phyloP scores from a whole-genome alignment of 2,888 invertebrate genomes.

The Apodemia hepburni region DNA sequence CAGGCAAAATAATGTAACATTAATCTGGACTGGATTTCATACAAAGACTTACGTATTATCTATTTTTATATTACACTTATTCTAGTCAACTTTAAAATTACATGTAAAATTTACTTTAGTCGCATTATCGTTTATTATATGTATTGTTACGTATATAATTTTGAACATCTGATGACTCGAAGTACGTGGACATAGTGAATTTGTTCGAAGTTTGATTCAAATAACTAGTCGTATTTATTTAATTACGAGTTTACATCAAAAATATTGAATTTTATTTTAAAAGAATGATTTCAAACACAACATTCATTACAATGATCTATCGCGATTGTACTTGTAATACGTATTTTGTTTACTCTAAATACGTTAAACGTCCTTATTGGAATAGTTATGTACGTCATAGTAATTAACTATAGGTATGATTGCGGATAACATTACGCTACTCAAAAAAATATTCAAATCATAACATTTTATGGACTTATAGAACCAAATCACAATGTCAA shows the following conservation, averaged over 20 bases:
- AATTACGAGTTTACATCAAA: slow-evolving; percentile 60
- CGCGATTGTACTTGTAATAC: slow-evolving; percentile 77
- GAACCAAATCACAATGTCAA: slow-evolving; percentile 61
- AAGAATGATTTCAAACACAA: slow-evolving; percentile 46
- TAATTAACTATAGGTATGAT: slow-evolving; percentile 36
- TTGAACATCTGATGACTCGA: slow-evolving; percentile 76
- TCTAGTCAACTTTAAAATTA: slow-evolving; percentile 74
- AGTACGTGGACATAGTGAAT: slow-evolving; percentile 53
- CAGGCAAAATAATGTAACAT: slow-evolving; percentile 33
- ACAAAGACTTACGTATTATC: slow-evolving; percentile 68
- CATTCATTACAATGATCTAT: slow-evolving; percentile 51
- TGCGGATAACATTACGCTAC: slow-evolving; percentile 39
- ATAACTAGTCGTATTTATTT: slow-evolving; percentile 32
- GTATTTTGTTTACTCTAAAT: slow-evolving; percentile 71
- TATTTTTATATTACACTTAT: slow-evolving; percentile 76
- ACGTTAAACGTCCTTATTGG: slow-evolving; percentile 60
- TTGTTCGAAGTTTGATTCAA: slow-evolving; percentile 17
- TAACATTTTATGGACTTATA: slow-evolving; percentile 41
- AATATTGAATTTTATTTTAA: slow-evolving; percentile 53
- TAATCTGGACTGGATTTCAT: slow-evolving; percentile 43
- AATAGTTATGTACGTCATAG: slow-evolving; percentile 56
- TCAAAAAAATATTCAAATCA: slow-evolving; percentile 36
- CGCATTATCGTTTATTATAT: slow-evolving; percentile 77
- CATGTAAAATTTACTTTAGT: slow-evolving; percentile 77
- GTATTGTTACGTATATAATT: slow-evolving; percentile 80